Evolutionary conservation across 2,888 invertebrate species (phyloP), one percentile per base, ranked within the genome.

Genomic region (Mactromeris polynyma): DNA sequence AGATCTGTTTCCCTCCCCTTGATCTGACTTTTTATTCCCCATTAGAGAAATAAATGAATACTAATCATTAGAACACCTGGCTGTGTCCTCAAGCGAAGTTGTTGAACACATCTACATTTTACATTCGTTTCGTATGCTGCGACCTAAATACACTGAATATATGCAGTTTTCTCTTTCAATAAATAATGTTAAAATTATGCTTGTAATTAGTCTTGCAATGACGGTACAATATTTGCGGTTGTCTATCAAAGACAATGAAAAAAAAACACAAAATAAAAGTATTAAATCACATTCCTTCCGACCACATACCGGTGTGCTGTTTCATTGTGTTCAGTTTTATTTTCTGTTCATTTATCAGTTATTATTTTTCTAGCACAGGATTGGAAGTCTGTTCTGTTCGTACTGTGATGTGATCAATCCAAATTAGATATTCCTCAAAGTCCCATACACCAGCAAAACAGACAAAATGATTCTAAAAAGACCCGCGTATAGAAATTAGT

Each of bases 21-120:
- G 86, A 86, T 89, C 79, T 90, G 90, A 90, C 88, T 85, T 80
- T 87, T 91, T 85, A 91, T 89, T 91, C 87, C 36, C 54, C 31
- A 36, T 77, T 40, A 69, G 14, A 86, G 69, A 80, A 51, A 88
- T 81, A 86, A 80, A 79, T 82, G 82, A 42, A 83, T 86, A 77
- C 42, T 86, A 81, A 81, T 64, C 81, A 64, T 21, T 11, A 21
- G 19, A 87, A 92, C 91, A 92, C 91, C 91, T 92, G 91, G 91
- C 69, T 51, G 54, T 79, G 77, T 80, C 87, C 90, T 46, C 64
- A 77, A 87, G 83, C 36, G 73, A 89, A 77, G 51, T 81, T 21
- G 9, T 42, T 21, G 38, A 54, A n/a, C 84, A 73, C 11, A 64
- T n/a, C n/a, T 64, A 26, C n/a, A n/a, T n/a, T 46, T 17, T 46